Percentiles rank a stretch among this genome's conserved stretches.
phyloP scores from a whole-genome alignment of 2,113 vertebrate genomes.

The Struthio camelus region DNA sequence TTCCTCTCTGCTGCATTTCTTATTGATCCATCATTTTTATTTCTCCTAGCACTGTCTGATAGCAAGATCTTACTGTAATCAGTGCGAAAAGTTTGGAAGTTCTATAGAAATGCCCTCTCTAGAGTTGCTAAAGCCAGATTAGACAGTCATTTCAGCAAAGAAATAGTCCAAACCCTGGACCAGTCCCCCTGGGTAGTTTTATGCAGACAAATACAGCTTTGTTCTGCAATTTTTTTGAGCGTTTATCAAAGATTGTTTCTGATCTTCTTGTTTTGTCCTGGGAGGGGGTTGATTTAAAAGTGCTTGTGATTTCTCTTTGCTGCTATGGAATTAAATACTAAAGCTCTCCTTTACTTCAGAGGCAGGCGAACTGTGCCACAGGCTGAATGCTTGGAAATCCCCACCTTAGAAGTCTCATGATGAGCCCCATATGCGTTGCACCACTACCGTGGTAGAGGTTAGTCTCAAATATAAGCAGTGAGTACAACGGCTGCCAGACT shows the following conservation, averaged over 20 bases:
- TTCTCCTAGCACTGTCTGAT: background rate
- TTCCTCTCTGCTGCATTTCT: background rate
- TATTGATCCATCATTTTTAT: background rate
- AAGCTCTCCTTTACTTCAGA: background rate
- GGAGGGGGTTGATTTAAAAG: background rate
- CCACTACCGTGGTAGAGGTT: background rate
- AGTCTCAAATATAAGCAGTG: background rate
- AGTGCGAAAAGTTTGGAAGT: background rate
- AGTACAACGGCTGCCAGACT: background rate
- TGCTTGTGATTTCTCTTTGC: background rate
- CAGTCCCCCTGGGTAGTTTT: conserved; percentile 22
- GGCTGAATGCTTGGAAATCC: conserved; percentile 2
- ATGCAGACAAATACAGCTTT: conserved; percentile 40
- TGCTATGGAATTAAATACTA: background rate
- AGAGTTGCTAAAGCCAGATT: background rate
- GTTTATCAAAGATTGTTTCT: conserved; percentile 42
- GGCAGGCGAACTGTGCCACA: background rate
- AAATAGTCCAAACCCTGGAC: conserved; percentile 11
- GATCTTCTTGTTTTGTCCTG: background rate
- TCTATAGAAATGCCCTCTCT: background rate
- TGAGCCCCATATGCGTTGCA: background rate
- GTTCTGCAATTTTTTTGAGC: conserved; percentile 50
- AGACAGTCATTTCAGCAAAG: conserved; percentile 32
- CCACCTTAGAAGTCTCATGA: background rate
- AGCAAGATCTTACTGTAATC: background rate